Evolutionary conservation across 64 coral and sea anemone species (phyloP), one percentile per base, ranked within the genome.

Genomic region (Porites lutea): DNA sequence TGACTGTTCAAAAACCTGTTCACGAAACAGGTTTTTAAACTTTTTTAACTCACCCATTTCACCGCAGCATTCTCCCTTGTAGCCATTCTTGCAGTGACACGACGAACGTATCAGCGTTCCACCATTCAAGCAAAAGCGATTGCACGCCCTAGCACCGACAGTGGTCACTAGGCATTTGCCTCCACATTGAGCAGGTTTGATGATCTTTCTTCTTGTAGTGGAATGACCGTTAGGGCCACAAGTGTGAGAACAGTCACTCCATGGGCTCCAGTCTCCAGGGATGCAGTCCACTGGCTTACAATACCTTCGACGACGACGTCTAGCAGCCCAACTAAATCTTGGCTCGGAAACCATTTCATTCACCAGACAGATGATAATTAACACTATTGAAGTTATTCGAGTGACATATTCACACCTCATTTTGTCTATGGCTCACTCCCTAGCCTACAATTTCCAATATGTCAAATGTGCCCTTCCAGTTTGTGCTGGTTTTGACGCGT

Each of bases 101-200:
- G 21, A 61, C 15, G 19, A 27, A 46, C 68, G 68, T 11, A 71
- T 51, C 10, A 91, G 79, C 14, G 23, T 50, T 14, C 89, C 89
- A 62, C 89, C 79, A 74, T 91, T 81, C 2, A 91, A 57, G 72
- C 89, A 91, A 45, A 91, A 83, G 0, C 89, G 65, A 91, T 84
- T 83, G 15, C 89, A 91, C 13, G 45, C 61, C 13, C 43, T 71
- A 7, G 8, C 54, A 18, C 59, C 67, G 3, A 12, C 2, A 0
- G 81, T 57, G 15, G 65, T 23, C 2, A 71, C 46, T 3, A 5
- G 11, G 27, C 79, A 83, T 2, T 11, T 79, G 13, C 89, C 89
- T 3, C 79, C 89, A 20, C 89, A 91, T 7, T 61, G 62, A 45
- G 79, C 78, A 6, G 70, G 63, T 23, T 45, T 75, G 13, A 48